Percentiles rank a stretch among this genome's conserved stretches.
Evolutionary conservation across 2,113 vertebrate genomes (phyloP).

Genomic region (Ciconia maguari): DNA sequence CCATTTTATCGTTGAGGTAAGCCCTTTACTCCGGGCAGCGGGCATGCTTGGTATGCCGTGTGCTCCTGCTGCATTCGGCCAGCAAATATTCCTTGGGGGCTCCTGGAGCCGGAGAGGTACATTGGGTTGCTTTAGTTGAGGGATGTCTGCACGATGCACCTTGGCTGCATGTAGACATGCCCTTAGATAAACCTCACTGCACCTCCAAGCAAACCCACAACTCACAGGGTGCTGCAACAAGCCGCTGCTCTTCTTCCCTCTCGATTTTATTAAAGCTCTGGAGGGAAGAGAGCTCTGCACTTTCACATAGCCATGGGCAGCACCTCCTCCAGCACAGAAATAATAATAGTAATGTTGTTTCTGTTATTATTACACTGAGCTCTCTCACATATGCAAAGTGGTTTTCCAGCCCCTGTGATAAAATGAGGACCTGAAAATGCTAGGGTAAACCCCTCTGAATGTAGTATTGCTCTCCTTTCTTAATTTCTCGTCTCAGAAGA

Average conservation of each 20-base stretch:
- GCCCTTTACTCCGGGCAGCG: not conserved
- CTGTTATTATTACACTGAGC: not conserved
- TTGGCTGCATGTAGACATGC: not conserved
- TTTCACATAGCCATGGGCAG: not conserved
- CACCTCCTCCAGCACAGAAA: not conserved
- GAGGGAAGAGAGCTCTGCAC: not conserved
- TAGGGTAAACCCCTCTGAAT: not conserved
- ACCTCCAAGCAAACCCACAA: not conserved
- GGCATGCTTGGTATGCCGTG: accelerated
- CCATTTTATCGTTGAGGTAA: not conserved
- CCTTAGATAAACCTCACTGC: not conserved
- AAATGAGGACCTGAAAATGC: slow-evolving; percentile 4
- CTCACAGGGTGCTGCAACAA: not conserved
- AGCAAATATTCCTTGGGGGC: not conserved
- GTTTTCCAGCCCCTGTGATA: not conserved
- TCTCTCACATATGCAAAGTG: not conserved
- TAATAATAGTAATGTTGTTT: not conserved
- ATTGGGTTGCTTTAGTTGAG: not conserved
- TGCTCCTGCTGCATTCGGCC: not conserved
- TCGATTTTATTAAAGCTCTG: not conserved
- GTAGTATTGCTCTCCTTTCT: not conserved
- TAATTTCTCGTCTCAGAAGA: slow-evolving; percentile 23
- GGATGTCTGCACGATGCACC: not conserved
- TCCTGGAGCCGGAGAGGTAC: not conserved
- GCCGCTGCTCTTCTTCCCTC: not conserved